Base-by-base conservation (phyloP, 2,113 vertebrate species). In the Nycticorax nycticorax region DNA sequence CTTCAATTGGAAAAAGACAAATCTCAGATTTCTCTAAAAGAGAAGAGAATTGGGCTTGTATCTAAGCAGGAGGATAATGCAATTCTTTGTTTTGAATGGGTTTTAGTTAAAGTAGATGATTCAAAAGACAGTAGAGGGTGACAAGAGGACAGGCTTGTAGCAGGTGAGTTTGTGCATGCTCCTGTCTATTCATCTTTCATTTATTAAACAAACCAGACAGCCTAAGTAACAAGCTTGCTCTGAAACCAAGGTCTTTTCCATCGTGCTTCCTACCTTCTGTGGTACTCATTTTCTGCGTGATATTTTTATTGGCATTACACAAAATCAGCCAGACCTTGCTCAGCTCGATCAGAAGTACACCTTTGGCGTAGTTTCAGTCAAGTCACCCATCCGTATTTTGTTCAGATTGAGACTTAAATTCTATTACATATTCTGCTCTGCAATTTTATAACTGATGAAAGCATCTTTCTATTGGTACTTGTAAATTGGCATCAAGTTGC, bases 111-210 rank as follows among this genome's bases (percentile, higher is more conserved):
- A 33, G 6, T 69, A 90, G 72, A 50, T 80, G 47, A 28, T 90
- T 56, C 68, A 92, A 85, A 95, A 74, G 81, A 69, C 60, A 83
- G 59, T 77, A 88, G 74, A 86, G 84, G 14, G n/a, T 92, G 37
- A 88, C 41, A 62, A 57, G 88, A 77, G 71, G 85, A 76, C 52
- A 52, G 91, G 57, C n/a, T 85, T 95, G 85, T 75, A 88, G 66
- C 91, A 96, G 95, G 93, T 96, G 91, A 97, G 66, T 94, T 89
- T 56, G 18, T 96, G 56, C 69, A 73, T 86, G 59, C 73, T 96
- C 82, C 87, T 71, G 15, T 53, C 45, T 85, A 33, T 82, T 43
- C 47, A 15, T 76, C 92, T 82, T 89, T 43, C 39, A 47, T 60
- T 80, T 43, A 24, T 33, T 91, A 71, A 90, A 55, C 33, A 55